Conservation (phyloP, 1,140 invertebrate species). For the Notospermus geniculatus region DNA sequence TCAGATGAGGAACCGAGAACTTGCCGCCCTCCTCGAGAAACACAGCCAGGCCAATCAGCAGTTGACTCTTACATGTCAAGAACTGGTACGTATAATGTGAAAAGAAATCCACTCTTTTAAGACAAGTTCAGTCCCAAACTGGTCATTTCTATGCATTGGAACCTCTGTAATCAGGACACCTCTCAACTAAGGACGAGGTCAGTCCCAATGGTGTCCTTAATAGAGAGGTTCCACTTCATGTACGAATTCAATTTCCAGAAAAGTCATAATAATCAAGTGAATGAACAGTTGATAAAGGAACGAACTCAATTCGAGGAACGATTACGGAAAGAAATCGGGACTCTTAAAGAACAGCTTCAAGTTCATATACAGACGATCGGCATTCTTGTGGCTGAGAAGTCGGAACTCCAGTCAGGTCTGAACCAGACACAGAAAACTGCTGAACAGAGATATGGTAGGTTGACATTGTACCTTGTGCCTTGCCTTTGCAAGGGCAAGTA, state of each 20-base stretch:
- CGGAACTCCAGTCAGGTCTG: constrained; percentile 69
- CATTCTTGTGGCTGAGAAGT: constrained; percentile 76
- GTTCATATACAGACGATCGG: constrained; percentile 73
- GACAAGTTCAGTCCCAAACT: too few relatives aligned
- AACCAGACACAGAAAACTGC: constrained; percentile 62
- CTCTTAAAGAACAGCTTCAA: constrained; percentile 63
- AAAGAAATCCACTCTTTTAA: too few relatives aligned
- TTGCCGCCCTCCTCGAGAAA: constrained; percentile 59
- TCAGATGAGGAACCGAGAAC: constrained; percentile 58
- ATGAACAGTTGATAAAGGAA: constrained; percentile 54
- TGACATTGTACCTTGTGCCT: too few relatives aligned
- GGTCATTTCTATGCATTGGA: too few relatives aligned
- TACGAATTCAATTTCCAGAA: constrained; percentile 47
- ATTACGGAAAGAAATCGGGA: constrained; percentile 57
- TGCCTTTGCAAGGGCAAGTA: too few relatives aligned
- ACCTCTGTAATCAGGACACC: too few relatives aligned
- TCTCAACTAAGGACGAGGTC: too few relatives aligned
- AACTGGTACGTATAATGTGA: constrained; percentile 56
- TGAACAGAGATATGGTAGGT: constrained; percentile 65
- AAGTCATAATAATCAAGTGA: constrained; percentile 53
- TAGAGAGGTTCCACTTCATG: too few relatives aligned
- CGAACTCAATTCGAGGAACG: constrained; percentile 55
- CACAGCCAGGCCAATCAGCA: constrained; percentile 56
- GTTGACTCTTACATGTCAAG: constrained; percentile 55
- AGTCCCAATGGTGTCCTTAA: too few relatives aligned